These are phyloP conservation scores for Iphiclides podalirius DNA, from an alignment of 2,888 invertebrate species.

Conservation along the genomic window DNA sequence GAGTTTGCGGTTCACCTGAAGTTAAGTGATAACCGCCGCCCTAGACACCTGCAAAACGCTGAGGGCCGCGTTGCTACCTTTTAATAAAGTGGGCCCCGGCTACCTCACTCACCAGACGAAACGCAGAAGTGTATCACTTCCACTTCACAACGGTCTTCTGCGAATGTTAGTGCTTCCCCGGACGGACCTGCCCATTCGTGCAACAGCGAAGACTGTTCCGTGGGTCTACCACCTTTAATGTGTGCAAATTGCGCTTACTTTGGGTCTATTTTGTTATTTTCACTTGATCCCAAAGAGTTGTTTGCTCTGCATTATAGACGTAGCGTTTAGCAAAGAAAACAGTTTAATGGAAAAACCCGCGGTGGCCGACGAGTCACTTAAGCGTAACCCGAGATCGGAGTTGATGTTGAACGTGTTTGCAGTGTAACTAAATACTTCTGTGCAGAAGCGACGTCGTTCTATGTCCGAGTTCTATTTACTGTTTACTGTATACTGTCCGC, in stretches of 20 bases:
- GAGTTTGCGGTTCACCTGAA: too few species aligned
- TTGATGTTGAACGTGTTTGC: conserved; percentile 69
- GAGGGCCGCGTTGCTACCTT: too few species aligned
- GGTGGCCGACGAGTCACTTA: conserved; percentile 75
- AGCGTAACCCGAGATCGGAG: conserved; percentile 62
- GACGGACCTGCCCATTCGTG: too few species aligned
- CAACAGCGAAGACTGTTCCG: too few species aligned
- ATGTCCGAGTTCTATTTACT: conserved; percentile 60
- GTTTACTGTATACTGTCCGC: conserved; percentile 12
- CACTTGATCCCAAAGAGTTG: conserved; percentile 36
- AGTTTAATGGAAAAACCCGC: conserved; percentile 70
- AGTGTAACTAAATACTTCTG: conserved; percentile 59
- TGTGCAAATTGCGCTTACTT: background rate
- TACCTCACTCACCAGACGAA: too few species aligned
- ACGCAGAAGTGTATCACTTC: too few species aligned
- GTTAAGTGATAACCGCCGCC: too few species aligned
- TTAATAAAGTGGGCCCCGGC: too few species aligned
- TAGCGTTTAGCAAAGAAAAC: conserved; percentile 67
- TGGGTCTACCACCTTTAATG: too few species aligned
- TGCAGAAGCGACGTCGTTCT: conserved; percentile 61
- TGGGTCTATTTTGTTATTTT: conserved; percentile 1
- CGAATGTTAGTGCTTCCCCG: too few species aligned
- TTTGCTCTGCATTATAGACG: conserved; percentile 47
- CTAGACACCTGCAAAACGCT: too few species aligned
- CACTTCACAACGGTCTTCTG: too few species aligned